Base-by-base conservation (phyloP, 2,797 vertebrate genomes). In the Salmo trutta region DNA sequence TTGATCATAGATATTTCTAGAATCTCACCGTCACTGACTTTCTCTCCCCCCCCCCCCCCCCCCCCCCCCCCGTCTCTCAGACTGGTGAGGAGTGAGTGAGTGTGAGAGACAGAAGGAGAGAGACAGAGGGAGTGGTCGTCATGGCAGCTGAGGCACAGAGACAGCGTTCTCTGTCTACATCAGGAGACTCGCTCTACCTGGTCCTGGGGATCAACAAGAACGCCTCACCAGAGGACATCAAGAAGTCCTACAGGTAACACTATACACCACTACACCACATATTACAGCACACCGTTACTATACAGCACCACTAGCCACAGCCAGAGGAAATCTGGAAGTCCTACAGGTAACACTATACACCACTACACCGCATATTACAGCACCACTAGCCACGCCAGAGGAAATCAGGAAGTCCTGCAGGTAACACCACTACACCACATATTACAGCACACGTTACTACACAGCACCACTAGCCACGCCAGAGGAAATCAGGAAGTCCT, bases 241-340 rank as follows among this genome's bases (percentile, higher is more conserved):
- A 99, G 84, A 98, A 97, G 87, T 99, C 96, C 68, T 99, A 99
- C 93, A 95, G 98, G 98, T 99, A 91, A 21, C 4, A 19, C 27
- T 51, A 53, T 33, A 0, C 36, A 5, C 4, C 33, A 1, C 33
- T 36, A 36, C 33, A n/a, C 93, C 96, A 31, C 98, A 99, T 24
- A 24, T 24, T 24, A 24, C 24, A 24, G 24, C 24, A 24, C 24
- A 24, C 24, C 24, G 24, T 24, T 24, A 24, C 24, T 31, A 56
- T 36, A 62, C 52, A 17, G 41, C 10, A 16, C 24, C 65, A 76
- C 52, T 7, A 33, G 97, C 97, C 53, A 96, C 96, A n/a, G 19
- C 93, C 96, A 33, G 97, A 99, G 66, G 98, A 99, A 88, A 99
- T 99, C 83, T 98, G 99, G 83, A 98, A 97, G 88, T 99, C 96